A percentile compares a stretch with the other conserved stretches of the same genome.
These are phyloP conservation scores for Coremacera marginata DNA, from an alignment of 2,888 invertebrate genomes.

Conservation along the genomic window DNA sequence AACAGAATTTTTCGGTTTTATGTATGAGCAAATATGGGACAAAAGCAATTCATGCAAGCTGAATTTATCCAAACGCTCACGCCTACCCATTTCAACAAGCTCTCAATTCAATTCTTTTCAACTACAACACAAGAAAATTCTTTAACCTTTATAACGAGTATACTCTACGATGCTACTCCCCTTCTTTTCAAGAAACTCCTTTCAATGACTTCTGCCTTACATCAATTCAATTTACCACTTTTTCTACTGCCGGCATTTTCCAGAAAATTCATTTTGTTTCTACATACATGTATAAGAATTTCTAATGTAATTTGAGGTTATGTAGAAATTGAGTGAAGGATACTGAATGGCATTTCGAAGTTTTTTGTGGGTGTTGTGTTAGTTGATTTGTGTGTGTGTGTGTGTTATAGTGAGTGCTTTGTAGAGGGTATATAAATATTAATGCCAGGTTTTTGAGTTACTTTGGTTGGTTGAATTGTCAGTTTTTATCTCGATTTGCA, in stretches of 20 bases:
- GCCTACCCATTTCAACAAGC: too few species aligned
- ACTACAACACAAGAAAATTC: too few species aligned
- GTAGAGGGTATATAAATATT: not conserved
- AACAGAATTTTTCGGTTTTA: too few species aligned
- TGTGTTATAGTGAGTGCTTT: not conserved
- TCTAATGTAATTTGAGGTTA: slow-evolving; percentile 27
- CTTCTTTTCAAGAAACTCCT: not conserved
- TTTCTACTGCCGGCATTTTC: not conserved
- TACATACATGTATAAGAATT: slow-evolving; percentile 18
- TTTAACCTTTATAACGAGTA: not conserved
- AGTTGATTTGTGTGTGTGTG: not conserved
- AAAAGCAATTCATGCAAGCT: too few species aligned
- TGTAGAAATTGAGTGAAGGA: slow-evolving; percentile 15
- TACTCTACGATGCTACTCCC: not conserved
- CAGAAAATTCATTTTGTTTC: slow-evolving; percentile 1
- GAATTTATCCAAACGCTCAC: too few species aligned
- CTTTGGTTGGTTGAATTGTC: not conserved
- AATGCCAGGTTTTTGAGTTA: not conserved
- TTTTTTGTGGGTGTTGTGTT: too few species aligned
- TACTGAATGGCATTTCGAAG: slow-evolving; percentile 13
- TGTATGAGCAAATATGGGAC: too few species aligned
- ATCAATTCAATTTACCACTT: not conserved
- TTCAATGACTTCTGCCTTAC: not conserved
- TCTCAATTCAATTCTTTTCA: too few species aligned
- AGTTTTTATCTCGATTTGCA: not conserved